Percentiles rank a stretch among this genome's conserved stretches.
phyloP scores from a whole-genome alignment of 2,113 vertebrate species.

The Saimiri boliviensis region DNA sequence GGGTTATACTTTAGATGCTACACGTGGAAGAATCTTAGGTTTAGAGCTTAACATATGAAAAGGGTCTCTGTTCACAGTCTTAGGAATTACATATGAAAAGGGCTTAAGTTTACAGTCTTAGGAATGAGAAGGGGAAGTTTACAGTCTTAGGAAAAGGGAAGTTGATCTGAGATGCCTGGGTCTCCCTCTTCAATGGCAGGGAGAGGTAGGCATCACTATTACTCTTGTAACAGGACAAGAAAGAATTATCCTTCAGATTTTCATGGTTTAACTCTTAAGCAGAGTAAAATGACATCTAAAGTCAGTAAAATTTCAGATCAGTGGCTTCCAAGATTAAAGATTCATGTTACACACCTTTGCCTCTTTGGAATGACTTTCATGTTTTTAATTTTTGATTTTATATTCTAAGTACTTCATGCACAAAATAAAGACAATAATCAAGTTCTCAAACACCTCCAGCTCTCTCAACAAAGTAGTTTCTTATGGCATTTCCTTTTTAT shows the following conservation, averaged over 20 bases:
- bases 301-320: background rate
- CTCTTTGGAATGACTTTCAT: background rate
- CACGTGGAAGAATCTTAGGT: no score
- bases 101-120: no score
- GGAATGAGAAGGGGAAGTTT: no score
- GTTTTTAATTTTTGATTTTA: background rate
- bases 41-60: no score
- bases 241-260: background rate
- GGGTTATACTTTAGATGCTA: no score
- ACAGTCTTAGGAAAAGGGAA: no score
- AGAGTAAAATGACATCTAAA: background rate
- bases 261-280: background rate
- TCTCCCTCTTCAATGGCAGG: no score
- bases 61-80: no score
- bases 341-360: background rate
- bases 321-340: background rate
- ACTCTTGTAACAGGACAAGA: background rate
- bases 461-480: background rate
- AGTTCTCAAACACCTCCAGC: background rate
- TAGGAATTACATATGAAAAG: no score
- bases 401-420: background rate
- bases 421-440: background rate
- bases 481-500: background rate
- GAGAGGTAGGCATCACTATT: conserved; percentile 2
- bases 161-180: no score